Base-by-base conservation (phyloP, 1,140 invertebrate genomes). In the Drosophila takahashii region DNA sequence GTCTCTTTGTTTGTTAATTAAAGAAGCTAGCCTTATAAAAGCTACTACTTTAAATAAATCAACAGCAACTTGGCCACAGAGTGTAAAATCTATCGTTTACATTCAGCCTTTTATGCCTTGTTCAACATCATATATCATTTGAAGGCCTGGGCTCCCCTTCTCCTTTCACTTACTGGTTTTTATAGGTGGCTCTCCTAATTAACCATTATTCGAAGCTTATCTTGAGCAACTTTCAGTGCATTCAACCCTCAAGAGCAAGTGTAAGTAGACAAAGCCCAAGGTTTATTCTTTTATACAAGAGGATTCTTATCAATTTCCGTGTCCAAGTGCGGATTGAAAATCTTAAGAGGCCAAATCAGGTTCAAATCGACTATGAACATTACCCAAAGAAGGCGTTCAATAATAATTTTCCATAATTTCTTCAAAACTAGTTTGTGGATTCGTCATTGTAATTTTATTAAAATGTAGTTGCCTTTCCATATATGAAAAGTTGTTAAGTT, bases 161-260 rank as follows among this genome's bases (percentile, higher is more conserved):
- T 11, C 42, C 39, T 29, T 22, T 27, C 39, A 18, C 36, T 67
- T 64, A 27, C n/a, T 3, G 58, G 29, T 11, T 27, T 45, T 11
- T 44, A 41, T 9, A 6, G 34, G 10, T 32, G 15, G 4, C 36
- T 16, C 42, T 48, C 15, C 15, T 34, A 41, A 51, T 64, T 65
- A 42, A 26, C 56, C 62, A 61, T 61, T 66, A 69, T 67, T 18
- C 15, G 34, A 47, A 9, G 50, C 65, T 48, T 56, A 57, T 70
- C 65, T 70, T 8, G 22, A 18, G 34, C 18, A 8, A 36, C 32
- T 11, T 27, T 7, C 29, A 53, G 62, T 69, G 62, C 64, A 47
- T 57, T 71, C 67, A 70, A 71, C 65, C 18, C 51, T 13, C 50
- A 39, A 57, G 50, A 57, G 22, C 66, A 70, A 70, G 66, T 41